Base-by-base conservation (phyloP, 2,888 invertebrate species). In the Heliconius ethilla region DNA sequence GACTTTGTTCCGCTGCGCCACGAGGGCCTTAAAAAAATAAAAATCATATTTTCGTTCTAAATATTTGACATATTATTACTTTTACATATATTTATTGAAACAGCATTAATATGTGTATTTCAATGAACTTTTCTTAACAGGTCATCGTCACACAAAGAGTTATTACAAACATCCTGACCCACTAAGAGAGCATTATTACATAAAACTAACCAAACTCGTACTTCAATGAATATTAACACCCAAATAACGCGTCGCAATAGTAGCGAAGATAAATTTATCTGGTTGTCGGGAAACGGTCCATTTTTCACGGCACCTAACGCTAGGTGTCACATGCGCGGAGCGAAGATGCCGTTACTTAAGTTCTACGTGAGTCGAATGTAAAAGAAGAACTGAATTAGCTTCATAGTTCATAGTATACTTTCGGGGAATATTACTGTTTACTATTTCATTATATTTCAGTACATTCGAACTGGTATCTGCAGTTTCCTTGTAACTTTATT, bases 241-340 rank as follows among this genome's bases (percentile, higher is more conserved):
- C 87, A 87, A 89, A 89, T 91, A 93, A 90, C 89, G 90, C 87
- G 73, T 86, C 88, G 91, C 90, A 91, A 90, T 90, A 90, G 89
- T 89, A 90, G 88, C 85, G 89, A 89, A 92, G 93, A 94, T 94
- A 94, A 93, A 94, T 94, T 93, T 91, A 93, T 93, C 93, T 88
- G 86, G 88, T 89, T 87, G 89, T 86, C 87, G 88, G 88, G 86
- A 88, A 89, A 88, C 87, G 92, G 92, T 88, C 92, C 93, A 94
- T 94, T 94, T 92, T 91, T 91, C 91, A 94, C 91, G 87, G 91
- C 92, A 91, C 92, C 93, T 92, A 93, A 92, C 92, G 91, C 89
- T 92, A 89, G 92, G 92, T 92, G 92, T 89, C 88, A 88, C 89
- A 89, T 86, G 91, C 89, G 87, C 88, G 85, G 84, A 86, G 89